phyloP scores from a whole-genome alignment of 2,113 vertebrate species.

The Nesogale talazaci region DNA sequence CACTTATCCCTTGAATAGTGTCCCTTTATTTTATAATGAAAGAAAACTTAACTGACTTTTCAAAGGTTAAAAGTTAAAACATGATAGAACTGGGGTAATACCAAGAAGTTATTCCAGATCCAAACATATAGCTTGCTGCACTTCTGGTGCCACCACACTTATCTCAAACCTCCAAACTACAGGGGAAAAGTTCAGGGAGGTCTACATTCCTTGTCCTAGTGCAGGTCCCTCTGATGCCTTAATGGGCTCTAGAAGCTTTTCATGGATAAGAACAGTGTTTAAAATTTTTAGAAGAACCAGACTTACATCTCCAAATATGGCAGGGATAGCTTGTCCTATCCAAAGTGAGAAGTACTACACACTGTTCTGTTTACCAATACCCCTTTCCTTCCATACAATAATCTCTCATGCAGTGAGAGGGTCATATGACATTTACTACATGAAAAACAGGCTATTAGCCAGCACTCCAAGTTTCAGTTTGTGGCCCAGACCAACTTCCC shows the following conservation, averaged over 20 bases:
- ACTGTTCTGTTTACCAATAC: constrained; percentile 15
- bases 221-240: too few relatives aligned
- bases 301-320: constrained; percentile 31
- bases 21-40: neutral
- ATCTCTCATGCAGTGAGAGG: neutral
- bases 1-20: neutral
- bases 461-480: constrained; percentile 78
- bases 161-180: neutral
- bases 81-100: neutral
- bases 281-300: neutral
- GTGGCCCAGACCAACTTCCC: constrained; percentile 68
- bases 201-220: neutral
- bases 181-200: neutral
- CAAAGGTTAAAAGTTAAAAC: neutral
- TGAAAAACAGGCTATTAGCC: constrained; percentile 78
- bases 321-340: constrained; percentile 34
- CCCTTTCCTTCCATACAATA: constrained; percentile 20
- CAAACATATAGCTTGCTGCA: neutral
- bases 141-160: neutral
- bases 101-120: neutral
- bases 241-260: neutral
- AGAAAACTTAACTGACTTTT: neutral
- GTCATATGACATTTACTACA: constrained; percentile 74
- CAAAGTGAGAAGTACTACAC: constrained; percentile 12
- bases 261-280: neutral